A percentile compares a stretch with the other conserved stretches of the same genome.
Conservation (phyloP, 1,140 invertebrate species). For the Temnothorax curvispinosus region DNA sequence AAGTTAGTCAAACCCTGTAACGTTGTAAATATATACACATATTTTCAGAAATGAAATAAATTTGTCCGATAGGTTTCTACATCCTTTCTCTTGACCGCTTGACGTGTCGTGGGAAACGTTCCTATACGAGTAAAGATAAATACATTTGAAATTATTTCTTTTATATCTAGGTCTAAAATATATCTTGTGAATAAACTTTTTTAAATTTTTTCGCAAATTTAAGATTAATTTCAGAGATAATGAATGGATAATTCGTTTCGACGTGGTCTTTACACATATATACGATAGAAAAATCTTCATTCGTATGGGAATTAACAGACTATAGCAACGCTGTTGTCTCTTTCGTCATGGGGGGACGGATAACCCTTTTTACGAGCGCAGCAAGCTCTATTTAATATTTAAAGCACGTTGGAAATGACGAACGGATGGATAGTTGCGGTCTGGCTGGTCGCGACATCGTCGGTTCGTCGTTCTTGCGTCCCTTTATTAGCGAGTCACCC, state of each 20-base stretch:
- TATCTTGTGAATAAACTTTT: not conserved
- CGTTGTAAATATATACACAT: slow-evolving; percentile 85
- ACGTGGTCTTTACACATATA: not conserved
- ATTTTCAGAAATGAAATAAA: slow-evolving; percentile 86
- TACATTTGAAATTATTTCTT: not conserved
- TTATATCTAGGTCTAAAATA: not conserved
- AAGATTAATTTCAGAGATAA: not conserved
- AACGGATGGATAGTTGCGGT: slow-evolving; percentile 84
- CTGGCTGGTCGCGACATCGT: slow-evolving; percentile 59
- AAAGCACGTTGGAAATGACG: slow-evolving; percentile 82
- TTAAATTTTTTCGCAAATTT: slow-evolving; percentile 2
- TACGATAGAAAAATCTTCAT: slow-evolving; percentile 30
- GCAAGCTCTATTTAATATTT: slow-evolving; percentile 84
- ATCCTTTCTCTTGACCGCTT: slow-evolving; percentile 36
- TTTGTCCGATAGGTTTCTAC: slow-evolving; percentile 81
- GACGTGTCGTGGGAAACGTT: slow-evolving; percentile 3
- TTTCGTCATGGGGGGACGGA: slow-evolving; percentile 68
- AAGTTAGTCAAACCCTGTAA: slow-evolving; percentile 75
- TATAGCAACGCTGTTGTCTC: slow-evolving; percentile 34
- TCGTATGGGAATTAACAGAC: not conserved
- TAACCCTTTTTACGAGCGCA: slow-evolving; percentile 83
- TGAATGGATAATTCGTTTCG: not conserved
- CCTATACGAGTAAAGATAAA: not conserved
- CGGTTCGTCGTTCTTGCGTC: slow-evolving; percentile 69
- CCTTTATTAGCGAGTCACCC: slow-evolving; percentile 80